Base-by-base conservation (phyloP, 1,140 invertebrate genomes). In the Drosophila lacertosa region DNA sequence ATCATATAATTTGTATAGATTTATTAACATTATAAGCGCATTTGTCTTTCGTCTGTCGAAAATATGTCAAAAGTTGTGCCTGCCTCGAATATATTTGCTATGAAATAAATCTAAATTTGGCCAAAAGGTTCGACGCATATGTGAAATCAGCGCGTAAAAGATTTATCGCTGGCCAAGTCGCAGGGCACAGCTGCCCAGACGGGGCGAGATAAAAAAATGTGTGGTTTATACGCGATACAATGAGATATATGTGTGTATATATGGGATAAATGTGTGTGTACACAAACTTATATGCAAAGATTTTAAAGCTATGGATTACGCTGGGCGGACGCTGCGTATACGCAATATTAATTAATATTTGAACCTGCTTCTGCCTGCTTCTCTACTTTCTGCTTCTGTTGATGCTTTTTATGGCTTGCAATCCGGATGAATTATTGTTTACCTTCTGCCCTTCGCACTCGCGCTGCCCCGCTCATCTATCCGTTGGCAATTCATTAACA, bases 61-160 rank as follows among this genome's bases (percentile, higher is more conserved):
- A 81, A 77, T 77, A 64, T 81, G 78, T 81, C 78, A 81, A 73
- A 80, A 81, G 78, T 82, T 35, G 39, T 33, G 18, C 44, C 26
- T 35, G 26, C 15, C 50, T 50, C 33, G 48, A 57, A 68, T 82
- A 57, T 77, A 64, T 73, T 81, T 64, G 53, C 62, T 51, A 42
- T 44, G 73, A 82, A 69, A 81, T 81, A 81, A 81, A 81, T 81
- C 78, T 81, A 81, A 82, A 81, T 81, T 77, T 67, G 78, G 58
- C 63, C 74, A 57, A 55, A 82, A 74, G 78, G 78, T 67, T 74
- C 64, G 68, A 45, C 53, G 59, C 78, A 81, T 71, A 81, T 81
- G 78, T 65, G 78, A 77, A 81, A 81, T 82, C 78, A 77, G 74
- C 78, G 74, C 68, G 57, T 47, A 37, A 65, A 60, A 81, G 78